Conservation (phyloP, 2,113 vertebrate genomes). For the Triplophysa dalaica region DNA sequence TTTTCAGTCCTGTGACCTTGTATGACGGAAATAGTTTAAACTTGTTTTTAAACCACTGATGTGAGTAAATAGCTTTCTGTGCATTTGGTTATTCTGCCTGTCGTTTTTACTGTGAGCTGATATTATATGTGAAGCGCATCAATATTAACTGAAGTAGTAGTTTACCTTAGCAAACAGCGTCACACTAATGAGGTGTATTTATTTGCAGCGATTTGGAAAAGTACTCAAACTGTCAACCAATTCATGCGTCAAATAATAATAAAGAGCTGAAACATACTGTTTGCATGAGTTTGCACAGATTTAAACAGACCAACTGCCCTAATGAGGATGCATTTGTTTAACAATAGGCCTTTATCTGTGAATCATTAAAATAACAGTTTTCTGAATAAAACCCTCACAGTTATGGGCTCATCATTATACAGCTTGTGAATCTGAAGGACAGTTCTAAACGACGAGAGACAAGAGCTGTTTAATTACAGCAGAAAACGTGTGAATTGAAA, state of each 20-base stretch:
- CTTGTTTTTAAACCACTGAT: neutral
- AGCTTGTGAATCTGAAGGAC: neutral
- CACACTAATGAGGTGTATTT: constrained; percentile 30
- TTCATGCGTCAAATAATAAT: neutral
- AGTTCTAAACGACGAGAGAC: neutral
- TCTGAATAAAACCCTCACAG: neutral
- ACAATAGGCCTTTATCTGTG: constrained; percentile 2
- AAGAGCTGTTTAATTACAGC: neutral
- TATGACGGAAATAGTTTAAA: neutral
- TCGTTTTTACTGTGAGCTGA: neutral
- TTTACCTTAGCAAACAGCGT: constrained; percentile 10
- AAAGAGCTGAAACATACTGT: neutral
- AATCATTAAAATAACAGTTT: constrained; percentile 25
- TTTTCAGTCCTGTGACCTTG: neutral
- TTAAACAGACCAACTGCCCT: neutral
- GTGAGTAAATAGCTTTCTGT: neutral
- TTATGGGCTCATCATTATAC: constrained; percentile 8
- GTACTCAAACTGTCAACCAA: constrained; percentile 10
- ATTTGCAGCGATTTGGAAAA: constrained; percentile 2
- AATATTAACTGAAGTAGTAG: constrained; percentile 24
- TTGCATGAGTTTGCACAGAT: neutral
- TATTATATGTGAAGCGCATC: constrained; percentile 8
- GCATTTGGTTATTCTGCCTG: neutral
- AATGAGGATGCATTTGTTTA: constrained; percentile 7
- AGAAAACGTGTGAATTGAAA: neutral